A percentile compares a stretch with the other conserved stretches of the same genome.
Conservation (phyloP, 2,113 vertebrate genomes). For the Atractosteus spatula region DNA sequence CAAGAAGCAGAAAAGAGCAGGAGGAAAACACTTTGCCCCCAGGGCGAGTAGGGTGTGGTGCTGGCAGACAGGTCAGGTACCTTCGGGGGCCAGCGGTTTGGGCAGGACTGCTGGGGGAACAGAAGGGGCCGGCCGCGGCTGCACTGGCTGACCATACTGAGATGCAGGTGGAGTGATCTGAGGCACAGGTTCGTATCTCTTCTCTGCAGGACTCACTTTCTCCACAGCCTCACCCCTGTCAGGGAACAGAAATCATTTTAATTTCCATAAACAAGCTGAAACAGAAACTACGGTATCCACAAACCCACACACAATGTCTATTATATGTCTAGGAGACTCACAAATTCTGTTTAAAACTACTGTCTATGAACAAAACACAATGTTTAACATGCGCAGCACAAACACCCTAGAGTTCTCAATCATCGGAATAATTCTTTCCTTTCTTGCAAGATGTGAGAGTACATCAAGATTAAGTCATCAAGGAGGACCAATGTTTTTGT, state of each 20-base stretch:
- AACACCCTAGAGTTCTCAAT: background rate
- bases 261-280: background rate
- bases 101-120: conserved; percentile 73
- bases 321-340: background rate
- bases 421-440: background rate
- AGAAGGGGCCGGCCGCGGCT: conserved; percentile 48
- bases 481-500: background rate
- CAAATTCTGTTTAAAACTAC: too few species aligned
- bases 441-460: background rate
- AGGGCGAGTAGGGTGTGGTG: background rate
- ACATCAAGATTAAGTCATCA: background rate
- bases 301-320: background rate
- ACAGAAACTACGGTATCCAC: background rate
- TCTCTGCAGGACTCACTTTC: conserved; percentile 80
- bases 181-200: conserved; percentile 77
- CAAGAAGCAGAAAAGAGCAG: background rate
- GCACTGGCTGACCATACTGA: conserved; percentile 73
- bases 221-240: conserved; percentile 78
- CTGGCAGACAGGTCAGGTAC: conserved; percentile 53
- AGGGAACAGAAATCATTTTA: background rate
- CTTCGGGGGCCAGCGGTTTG: conserved; percentile 77
- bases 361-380: background rate
- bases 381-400: background rate
- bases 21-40: too few species aligned
- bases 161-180: conserved; percentile 72